Base-by-base conservation (phyloP, 2,797 vertebrate genomes). In the Danio tinwini region DNA sequence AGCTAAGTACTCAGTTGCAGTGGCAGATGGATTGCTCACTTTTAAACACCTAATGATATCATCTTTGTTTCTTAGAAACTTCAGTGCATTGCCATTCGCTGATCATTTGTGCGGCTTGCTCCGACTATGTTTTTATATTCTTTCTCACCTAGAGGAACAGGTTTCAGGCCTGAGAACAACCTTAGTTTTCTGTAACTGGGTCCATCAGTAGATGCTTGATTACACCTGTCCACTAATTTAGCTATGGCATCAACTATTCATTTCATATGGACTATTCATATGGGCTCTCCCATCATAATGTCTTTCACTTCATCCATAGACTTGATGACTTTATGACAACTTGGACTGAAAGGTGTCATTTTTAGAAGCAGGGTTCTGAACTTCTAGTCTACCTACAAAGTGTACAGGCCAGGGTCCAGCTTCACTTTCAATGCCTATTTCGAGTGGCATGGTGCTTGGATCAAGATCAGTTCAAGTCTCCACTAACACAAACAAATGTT, bases 21-120 rank as follows among this genome's bases (percentile, higher is more conserved):
- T 82, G 0, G 76, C 81, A 67, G 19, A 44, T 8, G 81, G 72
- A 5, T 13, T 73, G 19, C 81, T 65, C 49, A 76, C 52, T 59
- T 84, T 82, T 7, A 76, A 4, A 47, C 80, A 82, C 11, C 72
- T 14, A 2, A 82, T 42, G 7, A 80, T 80, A 14, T 80, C 73
- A 39, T 75, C 70, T n/a, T n/a, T n/a, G n/a, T n/a, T n/a, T n/a
- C n/a, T n/a, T n/a, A n/a, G n/a, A n/a, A n/a, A n/a, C n/a, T n/a
- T n/a, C n/a, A n/a, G n/a, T n/a, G n/a, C n/a, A n/a, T n/a, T n/a
- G n/a, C n/a, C n/a, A n/a, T n/a, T n/a, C n/a, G n/a, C n/a, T n/a
- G n/a, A n/a, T n/a, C n/a, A n/a, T n/a, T n/a, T n/a, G n/a, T n/a
- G n/a, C n/a, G n/a, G n/a, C n/a, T n/a, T n/a, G n/a, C n/a, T n/a